Conservation (phyloP, 2,113 vertebrate species). For the Panthera uncia region DNA sequence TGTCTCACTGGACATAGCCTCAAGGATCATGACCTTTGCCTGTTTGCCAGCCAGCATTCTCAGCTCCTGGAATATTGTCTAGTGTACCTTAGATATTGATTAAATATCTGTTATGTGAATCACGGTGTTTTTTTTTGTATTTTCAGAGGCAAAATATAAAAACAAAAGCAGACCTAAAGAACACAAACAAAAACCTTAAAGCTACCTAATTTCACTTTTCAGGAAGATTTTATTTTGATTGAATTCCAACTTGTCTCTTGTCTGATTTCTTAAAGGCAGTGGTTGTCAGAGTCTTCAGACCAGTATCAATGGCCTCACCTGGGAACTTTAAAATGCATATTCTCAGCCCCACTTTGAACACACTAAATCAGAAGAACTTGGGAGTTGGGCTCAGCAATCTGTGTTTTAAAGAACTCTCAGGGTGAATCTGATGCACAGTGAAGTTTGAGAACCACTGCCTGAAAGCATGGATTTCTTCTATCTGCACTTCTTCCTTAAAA, state of each 20-base stretch:
- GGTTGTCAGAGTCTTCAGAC: not conserved
- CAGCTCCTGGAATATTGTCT: not conserved
- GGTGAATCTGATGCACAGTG: not conserved
- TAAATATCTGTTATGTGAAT: not conserved
- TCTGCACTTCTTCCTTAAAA: not conserved
- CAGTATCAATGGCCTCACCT: not conserved
- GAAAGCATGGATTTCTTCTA: not conserved
- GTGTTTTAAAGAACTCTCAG: not conserved
- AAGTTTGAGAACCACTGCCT: not conserved
- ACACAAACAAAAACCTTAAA: not conserved
- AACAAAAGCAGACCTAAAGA: not conserved
- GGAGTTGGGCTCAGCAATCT: not conserved
- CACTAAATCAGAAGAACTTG: not conserved
- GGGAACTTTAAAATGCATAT: not conserved
- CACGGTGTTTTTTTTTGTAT: not conserved
- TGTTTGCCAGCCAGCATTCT: not conserved
- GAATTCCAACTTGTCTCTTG: not conserved
- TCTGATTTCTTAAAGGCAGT: not conserved
- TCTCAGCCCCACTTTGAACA: not conserved
- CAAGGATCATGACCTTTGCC: not conserved
- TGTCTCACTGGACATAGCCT: not conserved
- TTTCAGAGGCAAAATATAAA: conserved; percentile 30
- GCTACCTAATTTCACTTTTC: not conserved
- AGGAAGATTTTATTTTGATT: not conserved
- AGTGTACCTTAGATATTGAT: not conserved